Conservation (phyloP, 1,140 invertebrate species). For the Bombus haemorrhoidalis region DNA sequence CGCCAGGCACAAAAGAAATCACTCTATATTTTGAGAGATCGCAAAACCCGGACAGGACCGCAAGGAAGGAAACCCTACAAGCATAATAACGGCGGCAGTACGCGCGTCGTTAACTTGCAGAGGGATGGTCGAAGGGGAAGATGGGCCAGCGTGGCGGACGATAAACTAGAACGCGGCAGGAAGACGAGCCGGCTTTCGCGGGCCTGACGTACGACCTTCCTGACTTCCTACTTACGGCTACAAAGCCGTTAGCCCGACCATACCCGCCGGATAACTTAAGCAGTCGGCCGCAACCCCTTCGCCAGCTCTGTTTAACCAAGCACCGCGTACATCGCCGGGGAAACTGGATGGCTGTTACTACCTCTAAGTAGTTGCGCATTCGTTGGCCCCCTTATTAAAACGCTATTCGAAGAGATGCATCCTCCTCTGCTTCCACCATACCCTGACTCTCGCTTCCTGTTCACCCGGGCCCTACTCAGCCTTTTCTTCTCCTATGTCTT, state of each 20-base stretch:
- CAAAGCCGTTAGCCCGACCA: constrained; percentile 57
- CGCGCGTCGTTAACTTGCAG: constrained; percentile 13
- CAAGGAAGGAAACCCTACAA: not conserved
- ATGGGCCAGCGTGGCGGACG: constrained; percentile 39
- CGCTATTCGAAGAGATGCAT: constrained; percentile 51
- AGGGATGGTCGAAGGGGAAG: not conserved
- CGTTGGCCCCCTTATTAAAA: constrained; percentile 66
- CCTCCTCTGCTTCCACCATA: not conserved
- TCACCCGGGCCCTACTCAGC: not conserved
- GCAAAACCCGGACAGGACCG: too few species aligned
- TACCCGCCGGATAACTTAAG: constrained; percentile 62
- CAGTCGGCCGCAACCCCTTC: constrained; percentile 36
- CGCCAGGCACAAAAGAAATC: not conserved
- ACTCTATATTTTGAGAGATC: not conserved
- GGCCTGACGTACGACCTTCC: constrained; percentile 69
- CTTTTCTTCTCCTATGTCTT: not conserved
- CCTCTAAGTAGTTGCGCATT: constrained; percentile 62
- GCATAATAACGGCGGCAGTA: constrained; percentile 14
- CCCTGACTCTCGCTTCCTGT: not conserved
- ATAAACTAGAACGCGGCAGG: constrained; percentile 69
- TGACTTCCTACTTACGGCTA: constrained; percentile 63
- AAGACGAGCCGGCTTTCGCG: constrained; percentile 67
- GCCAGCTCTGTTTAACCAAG: constrained; percentile 40
- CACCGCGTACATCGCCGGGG: constrained; percentile 12
- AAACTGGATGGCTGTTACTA: constrained; percentile 38